Evolutionary conservation across 2,888 invertebrate species (phyloP).

Genomic region (Matsumyia berberina): DNA sequence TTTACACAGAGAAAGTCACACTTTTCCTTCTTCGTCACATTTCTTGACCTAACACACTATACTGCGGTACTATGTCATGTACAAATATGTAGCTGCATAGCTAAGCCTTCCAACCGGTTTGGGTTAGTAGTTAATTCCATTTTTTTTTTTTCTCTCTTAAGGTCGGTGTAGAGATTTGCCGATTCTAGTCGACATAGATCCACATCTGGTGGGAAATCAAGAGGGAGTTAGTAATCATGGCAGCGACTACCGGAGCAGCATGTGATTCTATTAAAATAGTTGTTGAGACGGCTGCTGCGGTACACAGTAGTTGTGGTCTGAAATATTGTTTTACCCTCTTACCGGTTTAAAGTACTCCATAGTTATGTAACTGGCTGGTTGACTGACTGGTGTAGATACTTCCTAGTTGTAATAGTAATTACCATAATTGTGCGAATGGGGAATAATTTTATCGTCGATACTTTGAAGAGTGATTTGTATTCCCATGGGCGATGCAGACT

Average conservation of each 20-base stretch:
- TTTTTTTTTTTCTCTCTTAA: slow-evolving; percentile 9
- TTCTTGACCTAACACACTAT: slow-evolving; percentile 62
- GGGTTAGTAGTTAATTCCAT: slow-evolving; percentile 5
- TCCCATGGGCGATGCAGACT: slow-evolving; percentile 21
- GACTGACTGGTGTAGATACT: slow-evolving; percentile 43
- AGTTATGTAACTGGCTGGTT: neutral
- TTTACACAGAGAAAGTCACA: slow-evolving; percentile 53
- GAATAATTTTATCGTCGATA: slow-evolving; percentile 12
- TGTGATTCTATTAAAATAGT: slow-evolving; percentile 18
- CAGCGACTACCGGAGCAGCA: slow-evolving; percentile 6
- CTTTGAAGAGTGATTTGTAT: slow-evolving; percentile 6
- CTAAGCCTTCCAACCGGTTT: slow-evolving; percentile 27
- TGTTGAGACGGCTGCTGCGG: neutral
- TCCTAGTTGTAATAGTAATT: slow-evolving; percentile 63
- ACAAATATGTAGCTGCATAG: neutral
- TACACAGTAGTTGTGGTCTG: slow-evolving; percentile 14
- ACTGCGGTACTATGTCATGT: slow-evolving; percentile 18
- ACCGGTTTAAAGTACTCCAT: slow-evolving; percentile 20
- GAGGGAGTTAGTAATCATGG: slow-evolving; percentile 5
- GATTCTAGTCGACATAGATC: slow-evolving; percentile 24
- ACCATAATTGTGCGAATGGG: slow-evolving; percentile 52
- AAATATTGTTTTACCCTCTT: slow-evolving; percentile 23
- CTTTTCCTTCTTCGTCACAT: neutral
- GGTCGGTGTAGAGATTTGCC: slow-evolving; percentile 21
- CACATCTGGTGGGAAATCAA: neutral